A percentile compares a stretch with the other conserved stretches of the same genome.
phyloP scores from a whole-genome alignment of 2,888 invertebrate genomes.

The Ornithoptera priamus region DNA sequence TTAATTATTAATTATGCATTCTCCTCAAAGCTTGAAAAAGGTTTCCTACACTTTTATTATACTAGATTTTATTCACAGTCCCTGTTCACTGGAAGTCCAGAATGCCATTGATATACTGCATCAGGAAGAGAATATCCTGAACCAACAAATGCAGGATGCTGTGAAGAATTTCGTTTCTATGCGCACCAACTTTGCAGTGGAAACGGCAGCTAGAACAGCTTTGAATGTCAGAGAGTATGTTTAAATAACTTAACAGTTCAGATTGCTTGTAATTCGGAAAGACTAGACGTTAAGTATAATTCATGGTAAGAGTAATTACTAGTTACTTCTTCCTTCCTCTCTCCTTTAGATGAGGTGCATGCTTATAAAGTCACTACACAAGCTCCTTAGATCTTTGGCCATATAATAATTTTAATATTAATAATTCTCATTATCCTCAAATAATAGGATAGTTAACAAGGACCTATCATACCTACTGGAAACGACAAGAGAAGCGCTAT shows the following conservation, averaged over 20 bases:
- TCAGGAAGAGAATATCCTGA: slow-evolving; percentile 60
- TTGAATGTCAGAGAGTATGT: slow-evolving; percentile 59
- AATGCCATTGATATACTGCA: slow-evolving; percentile 56
- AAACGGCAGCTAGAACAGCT: slow-evolving; percentile 47
- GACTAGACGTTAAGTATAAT: no score
- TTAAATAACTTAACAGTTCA: no score
- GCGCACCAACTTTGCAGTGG: slow-evolving; percentile 48
- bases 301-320: no score
- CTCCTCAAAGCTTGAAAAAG: no score
- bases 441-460: slow-evolving; percentile 48
- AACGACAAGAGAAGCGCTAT: slow-evolving; percentile 41
- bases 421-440: no score
- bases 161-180: slow-evolving; percentile 45
- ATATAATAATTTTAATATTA: no score
- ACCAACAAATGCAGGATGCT: slow-evolving; percentile 52
- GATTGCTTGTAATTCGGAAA: no score
- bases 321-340: no score
- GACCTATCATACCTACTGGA: slow-evolving; percentile 46
- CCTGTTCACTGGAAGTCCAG: slow-evolving; percentile 52
- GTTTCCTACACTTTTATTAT: not conserved
- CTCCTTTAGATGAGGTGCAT: no score
- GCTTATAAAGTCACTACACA: no score
- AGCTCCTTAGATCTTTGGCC: no score
- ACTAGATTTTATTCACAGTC: slow-evolving; percentile 36
- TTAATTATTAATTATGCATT: no score